These are phyloP conservation scores for Schlechtendalia chinensis DNA, from an alignment of 1,140 invertebrate species.

Conservation along the genomic window DNA sequence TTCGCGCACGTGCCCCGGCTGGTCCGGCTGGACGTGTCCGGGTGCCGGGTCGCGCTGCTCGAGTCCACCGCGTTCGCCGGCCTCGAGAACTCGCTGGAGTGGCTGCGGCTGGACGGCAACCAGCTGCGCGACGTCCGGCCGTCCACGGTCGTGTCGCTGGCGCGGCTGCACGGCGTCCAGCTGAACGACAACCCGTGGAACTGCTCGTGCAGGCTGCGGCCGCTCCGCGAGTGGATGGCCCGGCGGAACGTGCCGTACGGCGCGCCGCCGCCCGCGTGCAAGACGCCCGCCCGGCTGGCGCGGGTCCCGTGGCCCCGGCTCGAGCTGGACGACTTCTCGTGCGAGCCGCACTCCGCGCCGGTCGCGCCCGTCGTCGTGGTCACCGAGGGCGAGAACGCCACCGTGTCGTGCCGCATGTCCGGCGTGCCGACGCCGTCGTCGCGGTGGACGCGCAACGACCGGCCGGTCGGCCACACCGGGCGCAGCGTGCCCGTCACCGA, in stretches of 20 bases:
- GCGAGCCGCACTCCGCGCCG: slow-evolving; percentile 66
- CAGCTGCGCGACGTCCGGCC: slow-evolving; percentile 65
- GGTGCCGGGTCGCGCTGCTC: slow-evolving; percentile 66
- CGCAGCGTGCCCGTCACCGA: slow-evolving; percentile 56
- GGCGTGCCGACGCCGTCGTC: slow-evolving; percentile 69
- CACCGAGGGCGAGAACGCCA: slow-evolving; percentile 70
- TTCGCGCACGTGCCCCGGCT: slow-evolving; percentile 69
- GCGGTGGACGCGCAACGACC: slow-evolving; percentile 60
- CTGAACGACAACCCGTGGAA: slow-evolving; percentile 77
- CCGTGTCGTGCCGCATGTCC: slow-evolving; percentile 68
- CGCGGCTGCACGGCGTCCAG: slow-evolving; percentile 71
- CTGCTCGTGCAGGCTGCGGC: slow-evolving; percentile 73
- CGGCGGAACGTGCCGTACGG: slow-evolving; percentile 71
- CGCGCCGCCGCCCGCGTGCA: slow-evolving; percentile 68
- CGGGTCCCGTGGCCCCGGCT: slow-evolving; percentile 71
- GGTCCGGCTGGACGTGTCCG: slow-evolving; percentile 70
- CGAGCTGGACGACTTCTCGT: slow-evolving; percentile 76
- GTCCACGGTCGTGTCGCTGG: slow-evolving; percentile 65
- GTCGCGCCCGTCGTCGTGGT: slow-evolving; percentile 61
- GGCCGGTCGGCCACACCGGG: slow-evolving; percentile 59
- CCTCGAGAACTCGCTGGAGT: slow-evolving; percentile 67
- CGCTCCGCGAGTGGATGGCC: slow-evolving; percentile 74
- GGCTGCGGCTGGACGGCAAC: slow-evolving; percentile 76
- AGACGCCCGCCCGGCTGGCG: slow-evolving; percentile 63
- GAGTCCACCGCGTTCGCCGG: slow-evolving; percentile 70